A percentile compares a stretch with the other conserved stretches of the same genome.
These are phyloP conservation scores for Vesta saturnalis DNA, from an alignment of 2,888 invertebrate species.

Conservation along the genomic window DNA sequence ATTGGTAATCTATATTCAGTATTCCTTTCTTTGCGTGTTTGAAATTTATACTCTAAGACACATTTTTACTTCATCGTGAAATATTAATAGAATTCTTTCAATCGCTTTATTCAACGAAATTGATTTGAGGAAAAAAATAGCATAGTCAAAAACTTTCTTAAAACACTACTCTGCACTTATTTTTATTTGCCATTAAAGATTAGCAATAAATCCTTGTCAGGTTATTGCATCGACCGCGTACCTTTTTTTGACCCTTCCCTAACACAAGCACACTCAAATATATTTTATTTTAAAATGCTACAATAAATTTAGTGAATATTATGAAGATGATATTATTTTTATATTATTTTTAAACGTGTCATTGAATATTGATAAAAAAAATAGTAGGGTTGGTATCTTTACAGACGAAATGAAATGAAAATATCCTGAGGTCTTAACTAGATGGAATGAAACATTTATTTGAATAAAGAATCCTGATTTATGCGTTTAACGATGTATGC, in stretches of 20 bases:
- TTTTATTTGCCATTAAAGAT: conserved; percentile 60
- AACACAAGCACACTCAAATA: neutral
- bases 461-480: conserved; percentile 35
- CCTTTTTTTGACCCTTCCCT: conserved; percentile 3
- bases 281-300: neutral
- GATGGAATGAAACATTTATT: conserved; percentile 33
- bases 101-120: neutral
- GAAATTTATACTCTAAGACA: neutral
- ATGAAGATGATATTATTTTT: neutral
- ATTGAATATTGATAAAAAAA: conserved; percentile 34
- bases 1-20: too few relatives aligned
- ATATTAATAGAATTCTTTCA: too few relatives aligned
- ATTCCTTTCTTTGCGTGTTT: too few relatives aligned
- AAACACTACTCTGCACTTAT: conserved; percentile 60
- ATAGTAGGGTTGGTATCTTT: conserved; percentile 25
- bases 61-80: too few relatives aligned
- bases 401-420: conserved; percentile 39
- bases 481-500: conserved; percentile 36
- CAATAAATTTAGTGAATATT: neutral
- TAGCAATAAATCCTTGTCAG: conserved; percentile 54
- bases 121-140: neutral
- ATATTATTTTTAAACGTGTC: conserved; percentile 13
- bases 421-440: conserved; percentile 36
- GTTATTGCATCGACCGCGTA: conserved; percentile 28
- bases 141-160: conserved; percentile 45